phyloP scores from a whole-genome alignment of 2,888 invertebrate species.

The Andrena minutula region DNA sequence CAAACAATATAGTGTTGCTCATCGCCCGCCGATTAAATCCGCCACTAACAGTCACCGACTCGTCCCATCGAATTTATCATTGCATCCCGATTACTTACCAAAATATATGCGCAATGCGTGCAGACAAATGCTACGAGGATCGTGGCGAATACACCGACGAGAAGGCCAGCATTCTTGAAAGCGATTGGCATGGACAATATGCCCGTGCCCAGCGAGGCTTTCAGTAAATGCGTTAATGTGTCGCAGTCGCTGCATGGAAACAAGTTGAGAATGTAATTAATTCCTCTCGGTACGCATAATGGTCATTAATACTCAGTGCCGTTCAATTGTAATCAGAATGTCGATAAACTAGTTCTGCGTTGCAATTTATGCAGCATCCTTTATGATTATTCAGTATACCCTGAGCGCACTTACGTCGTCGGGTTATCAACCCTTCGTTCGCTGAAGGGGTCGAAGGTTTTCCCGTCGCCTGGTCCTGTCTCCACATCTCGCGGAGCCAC shows the following conservation, averaged over 20 bases:
- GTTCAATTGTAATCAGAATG: neutral
- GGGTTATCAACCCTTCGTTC: conserved; percentile 91
- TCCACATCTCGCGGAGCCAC: conserved; percentile 88
- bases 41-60: too few relatives aligned
- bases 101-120: conserved; percentile 97
- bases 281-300: neutral
- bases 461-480: conserved; percentile 83
- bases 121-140: conserved; percentile 94
- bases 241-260: conserved; percentile 91
- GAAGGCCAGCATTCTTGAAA: conserved; percentile 94
- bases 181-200: conserved; percentile 98
- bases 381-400: neutral
- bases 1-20: too few relatives aligned
- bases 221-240: conserved; percentile 96
- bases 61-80: too few relatives aligned
- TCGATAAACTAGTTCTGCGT: neutral
- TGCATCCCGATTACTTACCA: conserved; percentile 87
- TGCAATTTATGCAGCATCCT: conserved; percentile 4
- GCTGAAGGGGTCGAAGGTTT: conserved; percentile 91
- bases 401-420: conserved; percentile 90
- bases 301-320: neutral
- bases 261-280: conserved; percentile 21
- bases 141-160: conserved; percentile 93
- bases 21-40: too few relatives aligned
- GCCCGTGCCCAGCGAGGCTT: conserved; percentile 98